These are phyloP conservation scores for Acrobasis suavella DNA, from an alignment of 2,888 invertebrate genomes.

Conservation along the genomic window DNA sequence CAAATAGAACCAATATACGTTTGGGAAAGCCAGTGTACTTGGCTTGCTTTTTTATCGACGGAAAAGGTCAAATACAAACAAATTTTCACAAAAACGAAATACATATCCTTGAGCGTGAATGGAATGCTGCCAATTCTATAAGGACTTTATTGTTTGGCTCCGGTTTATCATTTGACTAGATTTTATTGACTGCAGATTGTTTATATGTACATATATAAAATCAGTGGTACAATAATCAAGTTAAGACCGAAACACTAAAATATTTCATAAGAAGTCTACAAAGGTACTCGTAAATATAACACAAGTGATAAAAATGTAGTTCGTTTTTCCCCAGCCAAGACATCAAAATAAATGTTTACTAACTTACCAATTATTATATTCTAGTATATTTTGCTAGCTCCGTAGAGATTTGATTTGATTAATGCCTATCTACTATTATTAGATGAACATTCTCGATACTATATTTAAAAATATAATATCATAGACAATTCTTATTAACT, in stretches of 20 bases:
- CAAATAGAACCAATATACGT: conserved; percentile 5
- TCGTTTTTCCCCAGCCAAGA: no score
- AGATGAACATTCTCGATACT: no score
- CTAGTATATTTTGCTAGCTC: no score
- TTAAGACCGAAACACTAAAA: not conserved
- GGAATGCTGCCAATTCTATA: conserved; percentile 8
- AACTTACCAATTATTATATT: no score
- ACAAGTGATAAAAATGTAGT: no score
- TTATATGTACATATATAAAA: not conserved
- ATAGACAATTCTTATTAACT: not conserved
- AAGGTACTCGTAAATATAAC: no score
- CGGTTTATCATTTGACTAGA: not conserved
- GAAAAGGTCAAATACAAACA: conserved; percentile 6
- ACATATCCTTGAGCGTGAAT: not conserved
- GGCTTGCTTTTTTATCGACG: conserved; percentile 1
- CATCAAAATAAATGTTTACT: no score
- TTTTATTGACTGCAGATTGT: not conserved
- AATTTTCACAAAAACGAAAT: not conserved
- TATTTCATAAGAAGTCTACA: no score
- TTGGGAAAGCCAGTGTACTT: not conserved
- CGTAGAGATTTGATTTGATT: no score
- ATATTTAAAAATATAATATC: not conserved
- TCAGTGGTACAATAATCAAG: not conserved
- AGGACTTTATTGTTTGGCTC: conserved; percentile 1
- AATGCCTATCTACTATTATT: no score